Evolutionary conservation across 37 sponge, comb jelly and placozoan genomes (phyloP).

Genomic region (Beroe ovata): DNA sequence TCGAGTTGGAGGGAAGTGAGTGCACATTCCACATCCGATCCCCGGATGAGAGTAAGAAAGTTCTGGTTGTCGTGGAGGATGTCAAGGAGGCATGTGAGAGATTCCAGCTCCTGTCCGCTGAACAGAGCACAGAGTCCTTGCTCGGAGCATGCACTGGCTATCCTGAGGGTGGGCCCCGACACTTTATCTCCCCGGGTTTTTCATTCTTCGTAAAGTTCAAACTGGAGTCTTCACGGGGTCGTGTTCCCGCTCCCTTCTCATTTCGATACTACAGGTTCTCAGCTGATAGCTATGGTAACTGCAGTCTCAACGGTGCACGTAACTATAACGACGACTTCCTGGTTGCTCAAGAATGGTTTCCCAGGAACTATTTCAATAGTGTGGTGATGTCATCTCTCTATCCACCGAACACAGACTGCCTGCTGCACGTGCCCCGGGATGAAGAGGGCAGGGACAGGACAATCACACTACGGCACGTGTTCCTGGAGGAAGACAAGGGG

Average conservation of each 20-base stretch:
- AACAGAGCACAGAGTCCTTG: not conserved
- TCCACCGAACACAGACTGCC: constrained; percentile 19
- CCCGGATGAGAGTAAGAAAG: not conserved
- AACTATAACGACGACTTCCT: constrained; percentile 13
- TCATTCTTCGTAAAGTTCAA: constrained; percentile 18
- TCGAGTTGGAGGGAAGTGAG: not conserved
- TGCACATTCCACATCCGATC: not conserved
- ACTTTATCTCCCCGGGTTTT: not conserved
- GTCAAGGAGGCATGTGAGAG: not conserved
- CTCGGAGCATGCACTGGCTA: not conserved
- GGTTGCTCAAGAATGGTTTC: not conserved
- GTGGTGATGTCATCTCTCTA: not conserved
- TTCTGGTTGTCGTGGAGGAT: not conserved
- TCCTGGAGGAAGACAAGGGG: constrained; percentile 9
- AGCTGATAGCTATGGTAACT: not conserved
- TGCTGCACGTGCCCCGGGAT: constrained; percentile 11
- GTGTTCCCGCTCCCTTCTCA: not conserved
- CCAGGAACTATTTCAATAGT: not conserved
- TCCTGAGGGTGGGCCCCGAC: not conserved
- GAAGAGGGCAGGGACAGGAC: not conserved
- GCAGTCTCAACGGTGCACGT: not conserved
- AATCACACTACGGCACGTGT: not conserved
- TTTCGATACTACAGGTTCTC: not conserved
- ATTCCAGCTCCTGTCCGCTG: not conserved
- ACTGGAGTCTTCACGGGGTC: not conserved